Evolutionary conservation across 2,113 vertebrate genomes (phyloP).

Genomic region (Pterocles gutturalis): DNA sequence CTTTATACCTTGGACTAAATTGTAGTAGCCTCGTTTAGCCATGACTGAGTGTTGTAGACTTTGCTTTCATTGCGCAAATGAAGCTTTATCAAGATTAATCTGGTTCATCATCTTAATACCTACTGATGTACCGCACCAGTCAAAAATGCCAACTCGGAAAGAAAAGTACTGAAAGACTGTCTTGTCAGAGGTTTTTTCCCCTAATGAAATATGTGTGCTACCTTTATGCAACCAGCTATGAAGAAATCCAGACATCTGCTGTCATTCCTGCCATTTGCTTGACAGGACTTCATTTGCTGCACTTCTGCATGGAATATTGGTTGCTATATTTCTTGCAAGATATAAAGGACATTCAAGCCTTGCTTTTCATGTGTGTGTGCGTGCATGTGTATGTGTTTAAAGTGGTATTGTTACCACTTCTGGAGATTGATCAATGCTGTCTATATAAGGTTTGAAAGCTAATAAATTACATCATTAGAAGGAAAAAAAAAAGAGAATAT

Average conservation of each 20-base stretch:
- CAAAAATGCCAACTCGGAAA: slow-evolving; percentile 55
- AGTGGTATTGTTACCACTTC: background rate
- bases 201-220: slow-evolving; percentile 53
- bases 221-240: slow-evolving; percentile 70
- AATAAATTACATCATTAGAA: background rate
- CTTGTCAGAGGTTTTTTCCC: slow-evolving; percentile 45
- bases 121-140: background rate
- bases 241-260: slow-evolving; percentile 67
- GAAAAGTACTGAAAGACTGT: slow-evolving; percentile 42
- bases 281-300: slow-evolving; percentile 71
- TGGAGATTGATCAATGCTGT: background rate
- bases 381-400: background rate
- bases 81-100: slow-evolving; percentile 41
- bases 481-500: background rate
- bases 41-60: background rate
- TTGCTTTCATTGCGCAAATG: background rate
- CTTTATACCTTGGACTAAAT: background rate
- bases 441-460: background rate
- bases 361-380: background rate
- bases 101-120: background rate
- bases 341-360: slow-evolving; percentile 38
- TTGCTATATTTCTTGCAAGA: slow-evolving; percentile 66
- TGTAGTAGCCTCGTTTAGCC: background rate
- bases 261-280: slow-evolving; percentile 68
- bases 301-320: slow-evolving; percentile 65